A percentile compares a stretch with the other conserved stretches of the same genome.
Conservation (phyloP, 2,113 vertebrate genomes). For the Petromus typicus region DNA sequence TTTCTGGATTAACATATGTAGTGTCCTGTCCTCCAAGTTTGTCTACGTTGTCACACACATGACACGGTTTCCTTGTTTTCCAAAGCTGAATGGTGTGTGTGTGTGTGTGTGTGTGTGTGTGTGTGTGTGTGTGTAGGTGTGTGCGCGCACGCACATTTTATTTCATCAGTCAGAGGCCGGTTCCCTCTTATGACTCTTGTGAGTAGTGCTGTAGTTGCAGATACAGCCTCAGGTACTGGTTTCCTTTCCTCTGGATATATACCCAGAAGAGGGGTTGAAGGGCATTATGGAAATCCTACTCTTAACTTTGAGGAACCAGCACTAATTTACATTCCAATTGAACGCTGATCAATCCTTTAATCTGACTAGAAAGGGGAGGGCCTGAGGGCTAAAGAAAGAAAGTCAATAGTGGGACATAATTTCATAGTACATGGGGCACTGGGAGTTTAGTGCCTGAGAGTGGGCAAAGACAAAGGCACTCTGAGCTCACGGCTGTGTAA, state of each 20-base stretch:
- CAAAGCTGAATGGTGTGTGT: background rate
- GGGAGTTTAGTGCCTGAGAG: too few species aligned
- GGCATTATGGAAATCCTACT: background rate
- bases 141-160: background rate
- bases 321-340: background rate
- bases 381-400: too few species aligned
- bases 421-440: too few species aligned
- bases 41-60: background rate
- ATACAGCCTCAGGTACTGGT: background rate
- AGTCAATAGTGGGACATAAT: too few species aligned
- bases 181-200: background rate
- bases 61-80: background rate
- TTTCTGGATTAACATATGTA: background rate
- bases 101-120: too few species aligned
- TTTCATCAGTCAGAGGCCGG: background rate
- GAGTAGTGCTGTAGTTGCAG: background rate
- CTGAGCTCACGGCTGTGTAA: too few species aligned
- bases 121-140: rapidly evolving
- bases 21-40: background rate
- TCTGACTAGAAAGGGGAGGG: too few species aligned
- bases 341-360: too few species aligned
- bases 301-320: background rate
- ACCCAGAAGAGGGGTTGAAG: background rate
- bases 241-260: background rate
- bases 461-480: too few species aligned